Base-by-base conservation (phyloP, 2,113 vertebrate species). In the Prionailurus viverrinus region DNA sequence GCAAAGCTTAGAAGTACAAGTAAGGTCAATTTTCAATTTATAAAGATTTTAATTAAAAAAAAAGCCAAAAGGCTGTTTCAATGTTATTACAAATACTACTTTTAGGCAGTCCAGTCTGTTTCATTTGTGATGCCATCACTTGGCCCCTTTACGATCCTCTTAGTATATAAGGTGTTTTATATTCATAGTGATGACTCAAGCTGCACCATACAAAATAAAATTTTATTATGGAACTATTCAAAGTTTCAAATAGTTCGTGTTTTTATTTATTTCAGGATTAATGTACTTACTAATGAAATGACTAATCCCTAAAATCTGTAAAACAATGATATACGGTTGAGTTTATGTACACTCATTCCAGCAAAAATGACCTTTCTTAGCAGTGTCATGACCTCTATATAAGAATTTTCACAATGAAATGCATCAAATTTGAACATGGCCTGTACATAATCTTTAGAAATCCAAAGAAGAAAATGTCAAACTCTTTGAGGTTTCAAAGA, bases 371-470 rank as follows among this genome's bases (percentile, higher is more conserved):
- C 5, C 21, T 31, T 71, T 94, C 29, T 53, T 48, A 33, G 36
- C 3, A 55, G 7, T 82, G 16, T n/a, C 31, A 73, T 83, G 1
- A 45, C 15, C 51, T 73, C 4, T 39, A 82, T 86, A 7, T 36
- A 86, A 86, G 55, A 82, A 36, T 74, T 7, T 92, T 89, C 61
- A 82, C 18, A 94, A 78, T 33, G 27, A 92, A 86, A 94, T 65
- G 45, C 2, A 68, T 21, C 12, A 45, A 61, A 86, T 21, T 92
- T 89, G 41, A 91, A 31, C 2, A 61, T 51, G 3, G 13, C 23
- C 19, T 96, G 1, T 41, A 91, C 66, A 91, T 73, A 91, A 36
- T 39, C 12, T 45, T 69, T 58, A 85, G 21, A 89, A 94, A 73
- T 89, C 11, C 16, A 41, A 82, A 29, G 15, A 58, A 81, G 2